Conservation (phyloP, 2,113 vertebrate species). For the Rhinopomastus cyanomelas region DNA sequence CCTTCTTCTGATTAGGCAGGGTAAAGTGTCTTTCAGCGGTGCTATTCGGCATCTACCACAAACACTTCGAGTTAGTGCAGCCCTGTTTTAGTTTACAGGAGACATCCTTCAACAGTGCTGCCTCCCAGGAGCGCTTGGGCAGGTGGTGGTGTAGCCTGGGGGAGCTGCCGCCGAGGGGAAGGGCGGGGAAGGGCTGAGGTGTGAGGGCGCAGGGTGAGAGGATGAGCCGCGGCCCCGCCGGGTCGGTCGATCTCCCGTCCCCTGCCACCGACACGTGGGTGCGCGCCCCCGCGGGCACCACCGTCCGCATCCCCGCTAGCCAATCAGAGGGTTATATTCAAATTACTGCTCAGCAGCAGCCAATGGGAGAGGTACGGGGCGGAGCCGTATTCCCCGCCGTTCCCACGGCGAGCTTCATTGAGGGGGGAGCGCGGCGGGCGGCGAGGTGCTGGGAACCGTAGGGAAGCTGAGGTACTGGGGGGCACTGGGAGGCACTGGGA, state of each 20-base stretch:
- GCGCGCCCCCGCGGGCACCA: not conserved
- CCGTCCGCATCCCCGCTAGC: not conserved
- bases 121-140: not conserved
- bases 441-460: not conserved
- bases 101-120: too few relatives aligned
- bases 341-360: not conserved
- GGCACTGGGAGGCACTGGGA: not conserved
- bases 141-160: not conserved
- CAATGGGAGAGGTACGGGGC: not conserved
- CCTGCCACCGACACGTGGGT: not conserved
- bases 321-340: conserved; percentile 9
- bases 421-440: conserved; percentile 3
- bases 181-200: not conserved
- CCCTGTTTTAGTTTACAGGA: too few relatives aligned
- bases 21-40: too few relatives aligned
- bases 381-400: not conserved
- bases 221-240: not conserved
- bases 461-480: conserved; percentile 18
- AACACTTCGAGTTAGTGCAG: too few relatives aligned
- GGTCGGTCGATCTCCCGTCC: not conserved
- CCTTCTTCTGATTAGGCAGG: too few relatives aligned
- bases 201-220: not conserved
- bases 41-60: too few relatives aligned
- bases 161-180: not conserved
- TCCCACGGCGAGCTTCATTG: conserved; percentile 11